Conservation (phyloP, 2,113 vertebrate genomes). For the Rhineura floridana region DNA sequence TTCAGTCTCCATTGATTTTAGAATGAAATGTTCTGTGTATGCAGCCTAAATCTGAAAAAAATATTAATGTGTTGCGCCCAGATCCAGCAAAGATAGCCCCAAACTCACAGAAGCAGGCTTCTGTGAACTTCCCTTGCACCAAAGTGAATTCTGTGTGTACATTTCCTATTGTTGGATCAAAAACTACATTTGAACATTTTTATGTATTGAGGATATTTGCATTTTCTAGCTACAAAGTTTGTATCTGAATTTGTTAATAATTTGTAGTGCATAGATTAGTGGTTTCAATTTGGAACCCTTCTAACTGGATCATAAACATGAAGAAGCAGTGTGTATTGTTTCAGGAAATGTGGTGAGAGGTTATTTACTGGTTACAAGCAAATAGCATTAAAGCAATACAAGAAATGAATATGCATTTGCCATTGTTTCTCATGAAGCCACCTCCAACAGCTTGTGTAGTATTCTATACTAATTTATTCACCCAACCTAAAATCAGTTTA, state of each 20-base stretch:
- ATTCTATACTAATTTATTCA: neutral
- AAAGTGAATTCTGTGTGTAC: neutral
- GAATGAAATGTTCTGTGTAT: too few species aligned
- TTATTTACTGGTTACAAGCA: neutral
- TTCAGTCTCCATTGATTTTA: too few species aligned
- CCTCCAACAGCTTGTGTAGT: neutral
- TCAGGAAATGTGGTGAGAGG: neutral
- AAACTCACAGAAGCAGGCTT: neutral
- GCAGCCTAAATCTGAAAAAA: neutral
- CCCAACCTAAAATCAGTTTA: neutral
- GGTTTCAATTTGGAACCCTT: neutral
- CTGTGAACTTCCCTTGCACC: neutral
- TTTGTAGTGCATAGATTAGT: neutral
- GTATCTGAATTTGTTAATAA: neutral
- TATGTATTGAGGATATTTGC: neutral
- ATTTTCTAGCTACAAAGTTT: neutral
- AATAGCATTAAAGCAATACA: neutral
- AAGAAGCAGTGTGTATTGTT: accelerated
- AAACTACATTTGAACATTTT: neutral
- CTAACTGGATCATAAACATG: neutral
- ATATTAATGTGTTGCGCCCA: neutral
- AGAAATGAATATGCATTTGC: neutral
- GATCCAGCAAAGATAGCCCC: neutral
- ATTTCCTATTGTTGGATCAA: neutral
- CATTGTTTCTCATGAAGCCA: neutral